Evolutionary conservation across 2,888 invertebrate species (phyloP), one percentile per base, ranked within the genome.

Genomic region (Pseudococcus longispinus): DNA sequence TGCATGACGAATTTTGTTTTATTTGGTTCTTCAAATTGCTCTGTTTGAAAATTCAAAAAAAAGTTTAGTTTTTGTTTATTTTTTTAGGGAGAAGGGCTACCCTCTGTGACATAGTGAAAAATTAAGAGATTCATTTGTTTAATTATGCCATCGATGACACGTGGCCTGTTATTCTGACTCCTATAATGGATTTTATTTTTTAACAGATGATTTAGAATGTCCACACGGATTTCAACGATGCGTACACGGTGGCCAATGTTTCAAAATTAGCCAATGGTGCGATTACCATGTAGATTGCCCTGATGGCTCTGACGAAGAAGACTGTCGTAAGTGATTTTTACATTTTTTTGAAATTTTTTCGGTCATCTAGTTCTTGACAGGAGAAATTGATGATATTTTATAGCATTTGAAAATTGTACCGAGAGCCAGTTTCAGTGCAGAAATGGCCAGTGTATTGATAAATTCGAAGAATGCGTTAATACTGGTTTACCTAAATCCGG

Each of bases 301-400:
- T 1, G 92, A 92, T 88, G 90, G 90, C 3, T 91, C 91, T 0
- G 92, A 92, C 88, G 92, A 92, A 89, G 87, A 86, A n/a, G 87
- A 90, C 46, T 91, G 91, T 88, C 88, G 91, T 91, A 88, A 90
- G 51, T 44, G 55, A 4, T 55, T 83, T 32, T n/a, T 51, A 18
- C 18, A 18, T 2, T 2, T n/a, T 46, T 46, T n/a, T 51, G 1
- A n/a, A 51, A 4, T 46, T 46, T 37, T 37, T 8, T 37, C 9
- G 37, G 8, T 37, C 37, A 6, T 37, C 0, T 37, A 37, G 37
- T 37, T 8, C 37, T 37, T 37, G 9, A 37, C 9, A 37, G 37
- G 4, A 6, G 4, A 37, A 37, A 37, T 29, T 44, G 18, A 26
- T 44, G 44, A 20, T 20, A 46, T 11, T 51, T 51, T 23, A n/a